phyloP scores from a whole-genome alignment of 2,113 vertebrate genomes.

The Pachycephala philippinensis region DNA sequence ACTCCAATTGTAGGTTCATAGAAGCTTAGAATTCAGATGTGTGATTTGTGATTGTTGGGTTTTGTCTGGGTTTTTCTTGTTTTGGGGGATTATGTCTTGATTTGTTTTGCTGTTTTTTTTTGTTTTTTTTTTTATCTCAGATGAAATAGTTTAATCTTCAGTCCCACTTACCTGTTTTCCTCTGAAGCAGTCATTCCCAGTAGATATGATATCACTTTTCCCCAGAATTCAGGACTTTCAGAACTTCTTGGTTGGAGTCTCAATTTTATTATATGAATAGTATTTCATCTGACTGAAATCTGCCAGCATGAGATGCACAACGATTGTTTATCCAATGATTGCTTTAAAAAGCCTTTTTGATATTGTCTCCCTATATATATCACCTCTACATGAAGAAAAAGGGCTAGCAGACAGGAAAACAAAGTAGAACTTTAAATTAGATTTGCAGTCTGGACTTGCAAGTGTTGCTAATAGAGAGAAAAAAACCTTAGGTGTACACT shows the following conservation, averaged over 20 bases:
- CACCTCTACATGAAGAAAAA: neutral
- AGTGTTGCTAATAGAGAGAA: neutral
- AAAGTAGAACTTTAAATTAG: neutral
- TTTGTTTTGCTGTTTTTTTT: neutral
- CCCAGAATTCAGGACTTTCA: neutral
- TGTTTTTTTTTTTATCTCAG: too few species aligned
- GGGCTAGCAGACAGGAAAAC: fast-evolving
- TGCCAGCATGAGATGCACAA: neutral
- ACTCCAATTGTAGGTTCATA: fast-evolving
- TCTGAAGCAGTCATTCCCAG: neutral
- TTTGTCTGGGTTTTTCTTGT: neutral
- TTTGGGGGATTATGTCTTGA: neutral
- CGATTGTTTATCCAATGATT: neutral
- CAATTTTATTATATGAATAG: neutral
- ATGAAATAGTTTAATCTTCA: neutral
- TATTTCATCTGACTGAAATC: neutral
- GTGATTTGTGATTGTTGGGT: neutral
- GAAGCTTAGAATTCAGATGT: neutral
- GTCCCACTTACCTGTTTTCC: neutral
- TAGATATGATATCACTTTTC: neutral
- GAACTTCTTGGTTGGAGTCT: neutral
- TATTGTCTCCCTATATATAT: neutral
- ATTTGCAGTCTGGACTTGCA: neutral
- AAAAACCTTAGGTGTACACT: neutral
- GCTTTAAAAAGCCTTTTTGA: neutral